Conservation (phyloP, 2,888 invertebrate genomes). For the Drosophila nr. fundita region DNA sequence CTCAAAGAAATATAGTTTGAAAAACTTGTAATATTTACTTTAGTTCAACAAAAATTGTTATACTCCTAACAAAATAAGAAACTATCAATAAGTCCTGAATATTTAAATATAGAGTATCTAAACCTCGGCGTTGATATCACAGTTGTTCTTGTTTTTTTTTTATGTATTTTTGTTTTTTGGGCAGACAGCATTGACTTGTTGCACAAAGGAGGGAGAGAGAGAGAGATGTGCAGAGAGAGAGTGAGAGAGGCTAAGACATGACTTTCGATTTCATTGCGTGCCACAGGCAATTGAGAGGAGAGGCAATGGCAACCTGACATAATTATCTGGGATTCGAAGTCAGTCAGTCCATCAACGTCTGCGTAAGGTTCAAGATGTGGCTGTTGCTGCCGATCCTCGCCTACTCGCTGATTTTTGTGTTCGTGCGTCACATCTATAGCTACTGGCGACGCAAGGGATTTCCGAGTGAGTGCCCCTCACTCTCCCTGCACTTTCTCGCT, state of each 20-base stretch:
- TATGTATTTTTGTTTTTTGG: conserved; percentile 38
- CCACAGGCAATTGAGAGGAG: conserved; percentile 43
- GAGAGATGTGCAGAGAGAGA: background rate
- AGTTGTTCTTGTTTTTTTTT: background rate
- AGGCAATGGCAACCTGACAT: conserved; percentile 52
- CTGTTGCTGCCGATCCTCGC: conserved; percentile 78
- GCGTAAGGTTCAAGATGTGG: conserved; percentile 74
- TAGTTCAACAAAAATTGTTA: background rate
- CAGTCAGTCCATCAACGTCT: conserved; percentile 55
- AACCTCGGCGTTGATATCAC: background rate
- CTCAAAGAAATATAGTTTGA: background rate
- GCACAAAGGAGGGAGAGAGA: conserved; percentile 31
- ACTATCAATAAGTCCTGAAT: background rate
- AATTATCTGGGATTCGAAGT: conserved; percentile 61
- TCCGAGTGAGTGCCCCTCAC: conserved; percentile 67
- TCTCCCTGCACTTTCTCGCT: conserved; percentile 68
- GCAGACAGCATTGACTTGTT: conserved; percentile 61
- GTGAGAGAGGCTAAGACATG: conserved; percentile 41
- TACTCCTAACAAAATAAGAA: background rate
- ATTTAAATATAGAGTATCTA: background rate
- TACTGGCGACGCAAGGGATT: conserved; percentile 82
- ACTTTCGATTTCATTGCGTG: conserved; percentile 69
- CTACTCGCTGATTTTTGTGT: conserved; percentile 69
- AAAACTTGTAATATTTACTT: too few species aligned
- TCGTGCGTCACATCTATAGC: conserved; percentile 79